Evolutionary conservation across 2,113 vertebrate genomes (phyloP).

Genomic region (Chrysochloris asiatica): DNA sequence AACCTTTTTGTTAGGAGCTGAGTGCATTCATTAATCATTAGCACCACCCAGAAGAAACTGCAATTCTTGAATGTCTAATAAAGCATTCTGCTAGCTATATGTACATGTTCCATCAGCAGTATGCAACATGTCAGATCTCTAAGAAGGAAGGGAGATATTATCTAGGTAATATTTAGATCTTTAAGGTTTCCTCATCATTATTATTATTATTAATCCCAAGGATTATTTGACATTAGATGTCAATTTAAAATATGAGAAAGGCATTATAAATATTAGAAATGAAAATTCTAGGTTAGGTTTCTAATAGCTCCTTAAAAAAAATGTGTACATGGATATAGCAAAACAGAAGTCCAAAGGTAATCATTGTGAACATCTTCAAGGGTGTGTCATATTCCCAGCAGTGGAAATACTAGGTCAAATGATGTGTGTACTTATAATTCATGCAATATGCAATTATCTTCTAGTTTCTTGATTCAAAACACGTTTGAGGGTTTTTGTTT

Average conservation of each 20-base stretch:
- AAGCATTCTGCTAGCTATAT: neutral
- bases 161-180: neutral
- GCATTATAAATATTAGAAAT: neutral
- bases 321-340: neutral
- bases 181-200: neutral
- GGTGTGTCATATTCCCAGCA: neutral
- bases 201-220: too few species aligned
- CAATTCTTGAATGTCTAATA: neutral
- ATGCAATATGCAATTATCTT: neutral
- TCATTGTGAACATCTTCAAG: neutral
- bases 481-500: too few species aligned
- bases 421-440: neutral
- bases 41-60: neutral
- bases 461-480: neutral
- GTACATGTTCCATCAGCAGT: neutral
- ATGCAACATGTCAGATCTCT: neutral
- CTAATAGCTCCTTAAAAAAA: neutral
- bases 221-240: too few species aligned
- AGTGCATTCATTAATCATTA: neutral
- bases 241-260: neutral
- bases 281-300: neutral
- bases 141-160: neutral
- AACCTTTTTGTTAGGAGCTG: neutral
- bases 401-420: neutral
- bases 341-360: neutral